Conservation (phyloP, 1,140 invertebrate genomes). For the Medauroidea extradentata region DNA sequence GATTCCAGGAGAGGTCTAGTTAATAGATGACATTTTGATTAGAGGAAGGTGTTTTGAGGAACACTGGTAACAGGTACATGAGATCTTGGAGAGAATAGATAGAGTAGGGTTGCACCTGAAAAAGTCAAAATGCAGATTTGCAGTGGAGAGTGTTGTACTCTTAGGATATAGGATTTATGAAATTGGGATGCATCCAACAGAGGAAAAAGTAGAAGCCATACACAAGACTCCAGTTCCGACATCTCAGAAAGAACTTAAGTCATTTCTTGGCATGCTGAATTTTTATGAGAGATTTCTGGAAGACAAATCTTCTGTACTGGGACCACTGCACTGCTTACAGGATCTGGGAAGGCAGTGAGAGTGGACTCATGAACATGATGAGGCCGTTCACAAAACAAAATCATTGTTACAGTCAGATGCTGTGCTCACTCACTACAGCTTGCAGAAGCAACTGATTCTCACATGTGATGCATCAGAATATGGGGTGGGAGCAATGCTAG, state of each 20-base stretch:
- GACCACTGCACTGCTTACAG: not conserved
- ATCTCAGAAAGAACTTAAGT: slow-evolving; percentile 34
- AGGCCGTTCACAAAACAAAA: slow-evolving; percentile 32
- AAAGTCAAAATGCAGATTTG: slow-evolving; percentile 35
- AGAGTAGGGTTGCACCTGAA: slow-evolving; percentile 31
- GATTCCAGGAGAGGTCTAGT: slow-evolving; percentile 14
- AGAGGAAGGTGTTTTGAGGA: not conserved
- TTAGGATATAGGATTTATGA: slow-evolving; percentile 33
- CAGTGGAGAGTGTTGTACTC: slow-evolving; percentile 28
- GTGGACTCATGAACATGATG: slow-evolving; percentile 21
- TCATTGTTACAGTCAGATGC: slow-evolving; percentile 5
- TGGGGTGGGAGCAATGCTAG: slow-evolving; percentile 14
- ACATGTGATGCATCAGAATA: slow-evolving; percentile 17
- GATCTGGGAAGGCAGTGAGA: not conserved
- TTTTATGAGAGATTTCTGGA: slow-evolving; percentile 37
- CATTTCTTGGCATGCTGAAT: slow-evolving; percentile 40
- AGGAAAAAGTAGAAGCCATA: slow-evolving; percentile 37
- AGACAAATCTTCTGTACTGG: slow-evolving; percentile 12
- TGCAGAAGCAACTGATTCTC: slow-evolving; percentile 6
- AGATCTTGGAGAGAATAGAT: not conserved
- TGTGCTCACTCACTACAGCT: slow-evolving; percentile 6
- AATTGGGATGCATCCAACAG: slow-evolving; percentile 29
- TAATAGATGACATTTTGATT: not conserved
- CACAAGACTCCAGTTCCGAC: slow-evolving; percentile 33
- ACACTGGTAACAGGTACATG: no score